These are phyloP conservation scores for Hystrix brachyura DNA, from an alignment of 2,113 vertebrate genomes.

Conservation along the genomic window DNA sequence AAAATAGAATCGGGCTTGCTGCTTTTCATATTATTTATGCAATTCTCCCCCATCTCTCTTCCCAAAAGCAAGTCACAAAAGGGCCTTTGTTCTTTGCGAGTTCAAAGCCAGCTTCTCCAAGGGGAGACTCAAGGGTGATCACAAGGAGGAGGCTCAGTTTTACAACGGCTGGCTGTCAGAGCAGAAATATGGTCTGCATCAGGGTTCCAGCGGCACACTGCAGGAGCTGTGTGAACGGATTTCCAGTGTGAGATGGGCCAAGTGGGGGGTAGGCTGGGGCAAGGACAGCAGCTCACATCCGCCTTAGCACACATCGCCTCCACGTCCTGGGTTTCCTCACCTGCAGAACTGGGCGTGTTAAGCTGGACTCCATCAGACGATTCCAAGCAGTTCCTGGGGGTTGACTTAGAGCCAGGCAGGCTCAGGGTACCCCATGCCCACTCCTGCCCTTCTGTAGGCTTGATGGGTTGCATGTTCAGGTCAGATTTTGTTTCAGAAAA, in stretches of 20 bases:
- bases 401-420: not conserved
- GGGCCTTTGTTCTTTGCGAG: conserved; percentile 75
- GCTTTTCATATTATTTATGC: conserved; percentile 70
- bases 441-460: not conserved
- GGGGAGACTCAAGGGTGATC: conserved; percentile 30
- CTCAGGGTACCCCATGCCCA: not conserved
- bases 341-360: not conserved
- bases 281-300: not conserved
- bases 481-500: not conserved
- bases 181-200: conserved; percentile 44
- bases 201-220: not conserved
- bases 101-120: conserved; percentile 77
- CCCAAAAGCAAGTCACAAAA: conserved; percentile 69
- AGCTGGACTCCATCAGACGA: not conserved
- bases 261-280: not conserved
- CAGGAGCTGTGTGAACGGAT: not conserved
- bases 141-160: conserved; percentile 61
- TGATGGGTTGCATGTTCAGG: not conserved
- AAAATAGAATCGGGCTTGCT: conserved; percentile 60
- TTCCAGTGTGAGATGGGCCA: not conserved
- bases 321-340: not conserved
- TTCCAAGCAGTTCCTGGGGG: not conserved
- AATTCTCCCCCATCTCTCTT: not conserved
- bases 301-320: rapidly evolving
- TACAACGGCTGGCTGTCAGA: conserved; percentile 57